A percentile compares a stretch with the other conserved stretches of the same genome.
These are phyloP conservation scores for Polypedilum pembai DNA, from an alignment of 1,140 invertebrate genomes.

Conservation along the genomic window DNA sequence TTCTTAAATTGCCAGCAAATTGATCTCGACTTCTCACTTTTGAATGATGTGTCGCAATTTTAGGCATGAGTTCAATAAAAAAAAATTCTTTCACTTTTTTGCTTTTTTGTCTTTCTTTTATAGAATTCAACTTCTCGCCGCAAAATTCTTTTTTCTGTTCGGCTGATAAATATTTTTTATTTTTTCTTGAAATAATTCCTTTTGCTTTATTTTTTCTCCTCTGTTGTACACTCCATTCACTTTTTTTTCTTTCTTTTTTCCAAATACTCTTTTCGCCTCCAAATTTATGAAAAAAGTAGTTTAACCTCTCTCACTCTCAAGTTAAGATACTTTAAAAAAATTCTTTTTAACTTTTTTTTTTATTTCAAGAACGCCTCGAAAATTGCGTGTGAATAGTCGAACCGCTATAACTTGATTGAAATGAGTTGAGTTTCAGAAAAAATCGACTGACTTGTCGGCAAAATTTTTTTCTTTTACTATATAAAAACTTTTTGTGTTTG, in stretches of 20 bases:
- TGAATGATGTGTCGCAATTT: constrained; percentile 1
- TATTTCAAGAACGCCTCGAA: constrained; percentile 16
- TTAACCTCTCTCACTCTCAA: neutral
- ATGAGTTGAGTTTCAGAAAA: constrained; percentile 9
- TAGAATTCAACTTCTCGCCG: neutral
- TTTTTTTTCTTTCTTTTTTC: neutral
- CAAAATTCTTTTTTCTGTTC: neutral
- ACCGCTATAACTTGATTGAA: neutral
- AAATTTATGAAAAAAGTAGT: neutral
- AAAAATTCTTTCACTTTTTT: neutral
- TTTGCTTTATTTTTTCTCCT: neutral
- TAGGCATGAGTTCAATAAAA: neutral
- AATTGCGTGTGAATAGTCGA: constrained; percentile 14
- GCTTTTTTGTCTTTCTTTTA: neutral
- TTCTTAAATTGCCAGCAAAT: neutral
- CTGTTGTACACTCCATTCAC: neutral
- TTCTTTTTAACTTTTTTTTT: neutral
- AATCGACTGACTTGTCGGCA: neutral
- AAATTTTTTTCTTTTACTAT: neutral
- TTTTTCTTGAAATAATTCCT: constrained; percentile 7
- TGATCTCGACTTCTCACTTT: constrained; percentile 4
- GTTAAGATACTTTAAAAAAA: neutral
- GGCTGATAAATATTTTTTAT: neutral
- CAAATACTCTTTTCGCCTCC: neutral
- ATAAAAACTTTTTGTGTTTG: neutral